A percentile compares a stretch with the other conserved stretches of the same genome.
Conservation (phyloP, 2,888 invertebrate genomes). For the Bellardia pandia region DNA sequence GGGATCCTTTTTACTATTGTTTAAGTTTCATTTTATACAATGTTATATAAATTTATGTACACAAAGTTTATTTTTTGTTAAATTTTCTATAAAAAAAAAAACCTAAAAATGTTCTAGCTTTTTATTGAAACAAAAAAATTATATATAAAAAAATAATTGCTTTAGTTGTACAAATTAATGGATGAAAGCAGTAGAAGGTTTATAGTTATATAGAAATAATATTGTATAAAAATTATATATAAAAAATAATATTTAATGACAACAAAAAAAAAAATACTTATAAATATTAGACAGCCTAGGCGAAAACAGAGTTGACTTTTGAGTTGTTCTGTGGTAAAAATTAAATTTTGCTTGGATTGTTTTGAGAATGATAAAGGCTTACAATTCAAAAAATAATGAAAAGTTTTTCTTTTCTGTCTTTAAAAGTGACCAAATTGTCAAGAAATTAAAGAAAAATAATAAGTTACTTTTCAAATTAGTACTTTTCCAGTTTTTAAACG, state of each 20-base stretch:
- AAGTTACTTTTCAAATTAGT: background rate
- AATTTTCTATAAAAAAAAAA: slow-evolving; percentile 67
- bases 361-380: too few species aligned
- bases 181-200: slow-evolving; percentile 64
- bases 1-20: slow-evolving; percentile 47
- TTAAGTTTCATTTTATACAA: slow-evolving; percentile 64
- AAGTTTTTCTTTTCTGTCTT: too few species aligned
- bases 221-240: slow-evolving; percentile 63
- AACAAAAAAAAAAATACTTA: slow-evolving; percentile 28
- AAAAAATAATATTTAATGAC: slow-evolving; percentile 13
- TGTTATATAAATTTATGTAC: slow-evolving; percentile 67
- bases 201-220: slow-evolving; percentile 70
- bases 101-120: slow-evolving; percentile 75
- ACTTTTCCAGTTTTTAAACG: background rate
- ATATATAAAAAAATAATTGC: slow-evolving; percentile 63
- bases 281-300: slow-evolving; percentile 31
- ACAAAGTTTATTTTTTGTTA: slow-evolving; percentile 70
- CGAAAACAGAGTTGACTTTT: background rate
- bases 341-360: background rate
- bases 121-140: slow-evolving; percentile 47
- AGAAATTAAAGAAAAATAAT: too few species aligned
- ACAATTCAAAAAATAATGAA: too few species aligned
- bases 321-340: background rate
- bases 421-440: too few species aligned
- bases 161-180: slow-evolving; percentile 80